Percentiles rank a stretch among this genome's conserved stretches.
Evolutionary conservation across 2,113 vertebrate genomes (phyloP).

Genomic region (Corapipo altera): DNA sequence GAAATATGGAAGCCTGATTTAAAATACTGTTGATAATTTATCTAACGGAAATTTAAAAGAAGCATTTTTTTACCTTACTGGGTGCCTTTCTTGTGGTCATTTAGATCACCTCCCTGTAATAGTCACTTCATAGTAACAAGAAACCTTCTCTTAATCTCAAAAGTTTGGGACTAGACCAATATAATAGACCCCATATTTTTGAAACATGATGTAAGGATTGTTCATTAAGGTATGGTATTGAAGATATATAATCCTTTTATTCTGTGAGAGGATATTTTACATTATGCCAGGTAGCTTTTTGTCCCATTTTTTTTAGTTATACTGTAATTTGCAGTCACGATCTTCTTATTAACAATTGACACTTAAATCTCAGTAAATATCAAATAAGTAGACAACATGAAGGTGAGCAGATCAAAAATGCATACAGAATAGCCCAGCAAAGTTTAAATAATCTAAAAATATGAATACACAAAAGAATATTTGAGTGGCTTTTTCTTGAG

Average conservation of each 20-base stretch:
- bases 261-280: not conserved
- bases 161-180: not conserved
- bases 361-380: slow-evolving; percentile 3
- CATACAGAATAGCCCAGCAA: not conserved
- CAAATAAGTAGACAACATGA: not conserved
- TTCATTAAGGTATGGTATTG: not conserved
- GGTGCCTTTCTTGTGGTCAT: not conserved
- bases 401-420: not conserved
- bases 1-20: not conserved
- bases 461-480: not conserved
- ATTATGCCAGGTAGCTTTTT: not conserved
- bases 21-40: not conserved
- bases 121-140: not conserved
- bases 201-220: not conserved
- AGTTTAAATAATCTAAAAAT: not conserved
- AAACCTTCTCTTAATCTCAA: not conserved
- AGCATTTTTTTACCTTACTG: not conserved
- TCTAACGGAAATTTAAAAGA: not conserved
- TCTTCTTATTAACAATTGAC: not conserved
- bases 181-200: not conserved
- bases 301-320: not conserved
- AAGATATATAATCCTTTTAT: not conserved
- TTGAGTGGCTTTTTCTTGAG: not conserved
- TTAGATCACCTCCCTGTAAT: not conserved
- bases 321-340: not conserved